Conservation (phyloP, 2,888 invertebrate genomes). For the Cyaniris semiargus region DNA sequence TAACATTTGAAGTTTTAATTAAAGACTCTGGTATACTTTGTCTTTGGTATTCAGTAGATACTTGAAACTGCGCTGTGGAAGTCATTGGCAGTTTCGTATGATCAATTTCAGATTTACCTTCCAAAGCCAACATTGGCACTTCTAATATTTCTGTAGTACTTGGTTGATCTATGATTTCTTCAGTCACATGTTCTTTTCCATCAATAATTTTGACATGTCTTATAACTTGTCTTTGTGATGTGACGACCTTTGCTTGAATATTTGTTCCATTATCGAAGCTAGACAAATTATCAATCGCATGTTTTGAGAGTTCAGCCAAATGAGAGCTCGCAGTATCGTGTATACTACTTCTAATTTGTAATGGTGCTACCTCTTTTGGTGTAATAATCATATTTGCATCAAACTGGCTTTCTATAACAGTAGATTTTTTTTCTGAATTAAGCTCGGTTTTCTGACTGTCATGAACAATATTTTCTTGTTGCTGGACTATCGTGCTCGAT, state of each 20-base stretch:
- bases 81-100: neutral
- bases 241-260: neutral
- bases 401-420: neutral
- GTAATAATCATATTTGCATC: neutral
- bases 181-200: constrained; percentile 56
- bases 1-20: neutral
- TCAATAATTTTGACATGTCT: constrained; percentile 42
- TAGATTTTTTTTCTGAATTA: constrained; percentile 32
- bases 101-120: constrained; percentile 12
- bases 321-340: neutral
- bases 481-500: neutral
- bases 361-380: constrained; percentile 4
- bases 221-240: constrained; percentile 31
- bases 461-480: constrained; percentile 30
- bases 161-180: constrained; percentile 84
- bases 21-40: neutral
- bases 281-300: constrained; percentile 13
- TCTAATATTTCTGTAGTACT: constrained; percentile 60
- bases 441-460: constrained; percentile 39
- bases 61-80: neutral
- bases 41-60: neutral
- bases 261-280: constrained; percentile 20
- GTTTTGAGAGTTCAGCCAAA: neutral
- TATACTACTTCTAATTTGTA: neutral
- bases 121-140: neutral